A percentile compares a stretch with the other conserved stretches of the same genome.
These are phyloP conservation scores for Bettongia penicillata DNA, from an alignment of 2,113 vertebrate genomes.

Conservation along the genomic window DNA sequence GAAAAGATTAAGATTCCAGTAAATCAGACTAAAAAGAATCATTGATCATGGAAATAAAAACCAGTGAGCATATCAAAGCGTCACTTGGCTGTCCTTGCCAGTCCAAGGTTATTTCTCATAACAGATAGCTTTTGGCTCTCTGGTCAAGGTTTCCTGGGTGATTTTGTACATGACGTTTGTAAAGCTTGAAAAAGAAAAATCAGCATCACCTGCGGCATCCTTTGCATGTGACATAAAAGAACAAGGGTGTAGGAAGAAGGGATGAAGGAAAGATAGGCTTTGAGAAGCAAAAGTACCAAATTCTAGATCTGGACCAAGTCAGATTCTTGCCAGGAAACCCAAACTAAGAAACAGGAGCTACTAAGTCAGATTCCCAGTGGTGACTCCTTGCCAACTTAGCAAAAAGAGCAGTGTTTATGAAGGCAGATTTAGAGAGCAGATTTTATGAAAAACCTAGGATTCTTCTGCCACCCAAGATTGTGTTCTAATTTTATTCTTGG, in stretches of 20 bases:
- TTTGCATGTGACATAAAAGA: not conserved
- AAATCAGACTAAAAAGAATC: constrained; percentile 10
- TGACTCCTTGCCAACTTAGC: constrained; percentile 62
- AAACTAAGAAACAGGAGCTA: constrained; percentile 24
- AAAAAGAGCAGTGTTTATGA: constrained; percentile 69
- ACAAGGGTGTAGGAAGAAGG: not conserved
- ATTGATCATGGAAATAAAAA: constrained; percentile 3
- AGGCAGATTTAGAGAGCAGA: constrained; percentile 70
- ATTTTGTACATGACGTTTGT: not conserved
- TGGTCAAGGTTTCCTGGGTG: not conserved
- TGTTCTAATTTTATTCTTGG: constrained; percentile 72
- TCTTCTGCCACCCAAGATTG: constrained; percentile 62
- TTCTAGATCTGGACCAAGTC: not conserved
- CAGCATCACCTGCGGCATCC: not conserved
- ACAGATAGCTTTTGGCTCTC: not conserved
- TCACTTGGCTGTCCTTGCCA: not conserved
- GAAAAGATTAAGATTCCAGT: constrained; percentile 7
- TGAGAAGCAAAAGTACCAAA: not conserved
- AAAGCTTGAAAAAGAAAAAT: constrained; percentile 2
- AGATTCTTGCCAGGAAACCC: not conserved
- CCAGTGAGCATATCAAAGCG: not conserved
- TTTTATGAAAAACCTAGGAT: constrained; percentile 62
- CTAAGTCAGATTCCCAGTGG: constrained; percentile 8
- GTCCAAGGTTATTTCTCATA: not conserved
- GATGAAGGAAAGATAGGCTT: not conserved